Percentiles rank a stretch among this genome's conserved stretches.
Conservation (phyloP, 2,888 invertebrate genomes). For the Metopia argyrocephala region DNA sequence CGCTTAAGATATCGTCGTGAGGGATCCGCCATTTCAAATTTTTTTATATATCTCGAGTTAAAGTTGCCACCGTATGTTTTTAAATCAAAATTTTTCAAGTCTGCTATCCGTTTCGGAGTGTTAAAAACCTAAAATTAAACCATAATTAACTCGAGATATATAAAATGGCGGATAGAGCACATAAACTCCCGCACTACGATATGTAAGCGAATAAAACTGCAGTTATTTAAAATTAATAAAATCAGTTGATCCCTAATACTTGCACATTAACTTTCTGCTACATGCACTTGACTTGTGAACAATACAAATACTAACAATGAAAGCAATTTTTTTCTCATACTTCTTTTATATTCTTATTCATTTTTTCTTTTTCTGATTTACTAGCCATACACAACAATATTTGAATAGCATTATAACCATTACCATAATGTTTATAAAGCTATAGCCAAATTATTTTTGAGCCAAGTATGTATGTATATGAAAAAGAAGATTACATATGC, state of each 20-base stretch:
- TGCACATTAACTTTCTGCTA: not conserved
- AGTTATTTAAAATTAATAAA: not conserved
- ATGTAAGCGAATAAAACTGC: too few relatives aligned
- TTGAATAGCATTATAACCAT: not conserved
- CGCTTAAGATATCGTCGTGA: too few relatives aligned
- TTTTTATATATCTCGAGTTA: too few relatives aligned
- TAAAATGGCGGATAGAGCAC: too few relatives aligned
- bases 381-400: not conserved
- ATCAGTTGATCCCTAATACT: not conserved
- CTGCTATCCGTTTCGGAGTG: too few relatives aligned
- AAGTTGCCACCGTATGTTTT: too few relatives aligned
- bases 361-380: not conserved
- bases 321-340: slow-evolving; percentile 11
- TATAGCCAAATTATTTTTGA: slow-evolving; percentile 39
- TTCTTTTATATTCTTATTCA: not conserved
- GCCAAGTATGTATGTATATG: not conserved
- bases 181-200: too few relatives aligned
- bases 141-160: too few relatives aligned
- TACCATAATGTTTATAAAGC: slow-evolving; percentile 17
- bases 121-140: too few relatives aligned
- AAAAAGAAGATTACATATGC: not conserved
- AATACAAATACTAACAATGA: slow-evolving; percentile 45
- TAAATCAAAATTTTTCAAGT: too few relatives aligned
- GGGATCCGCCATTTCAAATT: too few relatives aligned
- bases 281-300: slow-evolving; percentile 42